Conservation (phyloP, 2,797 vertebrate genomes). For the Acrocephalus scirpaceus region DNA sequence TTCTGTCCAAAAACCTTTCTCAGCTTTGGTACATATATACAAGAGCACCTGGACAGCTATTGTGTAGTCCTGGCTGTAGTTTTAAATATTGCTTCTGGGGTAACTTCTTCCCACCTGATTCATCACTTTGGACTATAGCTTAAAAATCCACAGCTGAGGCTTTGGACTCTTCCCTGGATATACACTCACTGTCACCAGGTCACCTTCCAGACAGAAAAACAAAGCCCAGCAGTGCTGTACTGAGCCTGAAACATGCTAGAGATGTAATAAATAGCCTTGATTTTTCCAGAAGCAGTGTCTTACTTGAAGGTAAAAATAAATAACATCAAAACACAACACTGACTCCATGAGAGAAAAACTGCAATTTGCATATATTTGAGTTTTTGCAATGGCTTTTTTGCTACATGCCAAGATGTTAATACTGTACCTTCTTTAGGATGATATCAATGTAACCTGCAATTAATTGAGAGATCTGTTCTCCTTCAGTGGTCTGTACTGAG, state of each 20-base stretch:
- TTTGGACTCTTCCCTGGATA: neutral
- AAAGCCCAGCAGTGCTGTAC: neutral
- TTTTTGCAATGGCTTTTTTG: neutral
- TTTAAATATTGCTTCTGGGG: neutral
- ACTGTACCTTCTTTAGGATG: constrained; percentile 94
- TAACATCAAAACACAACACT: neutral
- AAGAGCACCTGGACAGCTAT: neutral
- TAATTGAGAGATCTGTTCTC: constrained; percentile 97
- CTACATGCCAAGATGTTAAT: neutral
- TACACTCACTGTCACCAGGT: neutral
- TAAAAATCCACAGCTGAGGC: neutral
- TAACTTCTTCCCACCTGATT: neutral
- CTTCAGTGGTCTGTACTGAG: constrained; percentile 97
- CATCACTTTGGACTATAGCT: neutral
- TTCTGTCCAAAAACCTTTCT: neutral
- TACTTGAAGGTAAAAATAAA: neutral
- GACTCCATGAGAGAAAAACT: neutral
- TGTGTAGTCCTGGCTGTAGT: neutral
- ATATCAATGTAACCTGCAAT: constrained; percentile 99
- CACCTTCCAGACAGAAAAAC: neutral
- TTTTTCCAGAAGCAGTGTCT: neutral
- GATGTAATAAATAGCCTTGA: neutral
- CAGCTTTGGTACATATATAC: neutral
- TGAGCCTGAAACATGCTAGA: neutral
- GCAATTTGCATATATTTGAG: neutral